Percentiles rank a stretch among this genome's conserved stretches.
phyloP scores from a whole-genome alignment of 2,888 invertebrate species.

The Didymodactylos carnosus region DNA sequence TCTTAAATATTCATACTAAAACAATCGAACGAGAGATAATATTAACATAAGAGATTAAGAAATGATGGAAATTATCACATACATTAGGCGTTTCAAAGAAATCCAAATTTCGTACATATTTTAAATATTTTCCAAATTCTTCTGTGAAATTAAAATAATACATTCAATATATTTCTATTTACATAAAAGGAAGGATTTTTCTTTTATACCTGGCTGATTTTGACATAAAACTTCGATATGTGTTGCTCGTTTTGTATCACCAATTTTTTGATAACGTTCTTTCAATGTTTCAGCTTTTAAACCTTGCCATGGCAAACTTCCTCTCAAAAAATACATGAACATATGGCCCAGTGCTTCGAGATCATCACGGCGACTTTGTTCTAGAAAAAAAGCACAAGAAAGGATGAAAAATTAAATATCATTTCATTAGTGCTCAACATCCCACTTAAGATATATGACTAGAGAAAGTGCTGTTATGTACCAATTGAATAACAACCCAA shows the following conservation, averaged over 20 bases:
- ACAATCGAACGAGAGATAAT: too few species aligned
- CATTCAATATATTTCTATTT: not conserved
- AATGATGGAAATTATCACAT: too few species aligned
- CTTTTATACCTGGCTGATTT: slow-evolving; percentile 38
- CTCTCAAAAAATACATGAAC: slow-evolving; percentile 99
- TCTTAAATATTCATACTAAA: slow-evolving; percentile 66
- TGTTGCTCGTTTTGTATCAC: slow-evolving; percentile 95
- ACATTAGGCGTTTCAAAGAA: slow-evolving; percentile 93
- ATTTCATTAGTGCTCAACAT: too few species aligned
- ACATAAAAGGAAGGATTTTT: not conserved
- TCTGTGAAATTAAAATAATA: slow-evolving; percentile 43
- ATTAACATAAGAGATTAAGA: too few species aligned
- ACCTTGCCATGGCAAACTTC: slow-evolving; percentile 98
- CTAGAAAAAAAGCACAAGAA: slow-evolving; percentile 28
- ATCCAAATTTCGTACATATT: slow-evolving; percentile 84
- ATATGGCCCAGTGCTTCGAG: slow-evolving; percentile 98
- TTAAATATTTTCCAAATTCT: slow-evolving; percentile 89
- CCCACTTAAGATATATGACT: too few species aligned
- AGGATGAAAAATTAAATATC: too few species aligned
- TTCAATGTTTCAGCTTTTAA: slow-evolving; percentile 97
- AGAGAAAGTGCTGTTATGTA: too few species aligned
- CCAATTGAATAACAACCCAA: too few species aligned
- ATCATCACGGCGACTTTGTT: slow-evolving; percentile 97
- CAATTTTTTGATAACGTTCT: slow-evolving; percentile 98
- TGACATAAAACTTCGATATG: slow-evolving; percentile 72